Base-by-base conservation (phyloP, 2,888 invertebrate genomes). In the Venusia cambrica region DNA sequence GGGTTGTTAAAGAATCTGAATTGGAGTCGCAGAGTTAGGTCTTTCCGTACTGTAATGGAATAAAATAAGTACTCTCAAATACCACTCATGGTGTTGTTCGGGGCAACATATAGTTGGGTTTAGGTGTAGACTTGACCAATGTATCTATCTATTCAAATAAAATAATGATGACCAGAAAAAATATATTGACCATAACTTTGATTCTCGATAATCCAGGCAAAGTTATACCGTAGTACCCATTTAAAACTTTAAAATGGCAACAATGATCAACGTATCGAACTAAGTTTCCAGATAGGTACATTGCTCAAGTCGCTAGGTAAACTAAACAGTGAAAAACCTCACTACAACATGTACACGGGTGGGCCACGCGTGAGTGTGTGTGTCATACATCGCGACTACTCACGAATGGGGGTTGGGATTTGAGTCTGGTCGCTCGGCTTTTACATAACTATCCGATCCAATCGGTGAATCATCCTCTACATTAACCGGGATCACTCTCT, bases 1-100 rank as follows among this genome's bases (percentile, higher is more conserved):
- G 93, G 90, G 90, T 92, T 92, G 92, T 94, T 95, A 94, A 96
- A 96, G 93, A 95, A 95, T 92, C 95, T 92, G 94, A 94, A 96
- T 91, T 94, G 94, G 89, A 95, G 94, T 91, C 95, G 94, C 92
- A 95, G 93, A 90, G 94, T 94, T 92, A 95, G 93, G 90, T 96
- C 95, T 95, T 96, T 96, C 92, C 95, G 94, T 94, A 96, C 95
- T 95, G 94, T 83, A 90, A 91, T 88, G 88, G 88, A 89, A 88
- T 81, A 63, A 75, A 77, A 45, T 59, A 75, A 77, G 44, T 59
- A 71, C 60, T 67, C 66, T 77, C 60, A 73, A 74, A 71, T 72
- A 68, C 61, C 54, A 59, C 54, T 62, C 58, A 46, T 31, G 46
- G 56, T 64, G 59, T 57, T 31, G 21, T 35, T 30, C 16, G 38